phyloP scores from a whole-genome alignment of 2,888 invertebrate genomes.

The Mythimna pallens region DNA sequence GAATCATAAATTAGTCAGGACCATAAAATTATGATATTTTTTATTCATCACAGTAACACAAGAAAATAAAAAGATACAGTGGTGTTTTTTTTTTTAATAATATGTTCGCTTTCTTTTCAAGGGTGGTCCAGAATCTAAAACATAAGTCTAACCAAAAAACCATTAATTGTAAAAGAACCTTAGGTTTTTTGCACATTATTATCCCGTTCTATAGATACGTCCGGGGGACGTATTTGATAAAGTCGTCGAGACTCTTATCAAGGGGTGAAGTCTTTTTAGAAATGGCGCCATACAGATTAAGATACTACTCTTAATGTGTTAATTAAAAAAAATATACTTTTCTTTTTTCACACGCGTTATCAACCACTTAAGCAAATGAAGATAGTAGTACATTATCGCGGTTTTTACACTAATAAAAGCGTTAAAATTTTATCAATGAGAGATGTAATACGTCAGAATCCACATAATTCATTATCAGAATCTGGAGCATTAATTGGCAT shows the following conservation, averaged over 20 bases:
- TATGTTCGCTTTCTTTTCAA: slow-evolving; percentile 38
- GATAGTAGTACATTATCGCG: slow-evolving; percentile 81
- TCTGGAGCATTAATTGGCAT: slow-evolving; percentile 61
- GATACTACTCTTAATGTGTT: slow-evolving; percentile 88
- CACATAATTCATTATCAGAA: slow-evolving; percentile 62
- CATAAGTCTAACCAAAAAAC: slow-evolving; percentile 70
- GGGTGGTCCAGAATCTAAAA: slow-evolving; percentile 80
- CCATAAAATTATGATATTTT: background rate
- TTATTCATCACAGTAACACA: background rate
- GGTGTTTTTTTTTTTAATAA: slow-evolving; percentile 16
- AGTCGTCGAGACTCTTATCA: slow-evolving; percentile 85
- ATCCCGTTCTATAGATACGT: slow-evolving; percentile 78
- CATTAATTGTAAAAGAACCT: slow-evolving; percentile 77
- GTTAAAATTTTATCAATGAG: slow-evolving; percentile 79
- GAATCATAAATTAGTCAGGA: background rate
- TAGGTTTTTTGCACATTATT: slow-evolving; percentile 85
- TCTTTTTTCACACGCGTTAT: slow-evolving; percentile 80
- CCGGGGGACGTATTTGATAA: slow-evolving; percentile 83
- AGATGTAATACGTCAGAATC: slow-evolving; percentile 66
- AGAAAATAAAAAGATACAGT: background rate
- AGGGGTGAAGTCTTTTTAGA: slow-evolving; percentile 84
- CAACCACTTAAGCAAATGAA: slow-evolving; percentile 85
- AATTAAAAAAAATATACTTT: slow-evolving; percentile 87
- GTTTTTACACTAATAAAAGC: slow-evolving; percentile 84
- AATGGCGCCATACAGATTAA: slow-evolving; percentile 90